Evolutionary conservation across 2,797 vertebrate species (phyloP).

Genomic region (Prunella strophiata): DNA sequence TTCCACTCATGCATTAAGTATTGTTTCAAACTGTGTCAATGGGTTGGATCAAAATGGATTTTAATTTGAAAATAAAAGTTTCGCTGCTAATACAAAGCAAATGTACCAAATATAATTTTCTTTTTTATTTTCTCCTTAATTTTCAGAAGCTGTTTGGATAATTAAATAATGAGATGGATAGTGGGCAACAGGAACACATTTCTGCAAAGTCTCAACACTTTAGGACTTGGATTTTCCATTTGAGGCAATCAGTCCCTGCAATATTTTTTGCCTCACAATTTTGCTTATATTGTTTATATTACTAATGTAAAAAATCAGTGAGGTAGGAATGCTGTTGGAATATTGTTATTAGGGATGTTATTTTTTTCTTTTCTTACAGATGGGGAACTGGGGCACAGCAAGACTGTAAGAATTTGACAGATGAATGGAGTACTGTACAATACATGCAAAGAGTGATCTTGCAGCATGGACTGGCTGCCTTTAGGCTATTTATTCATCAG

Average conservation of each 20-base stretch:
- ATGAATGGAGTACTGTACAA: neutral
- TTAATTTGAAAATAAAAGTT: conserved; percentile 24
- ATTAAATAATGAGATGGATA: neutral
- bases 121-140: neutral
- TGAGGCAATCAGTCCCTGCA: neutral
- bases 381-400: neutral
- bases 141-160: conserved; percentile 11
- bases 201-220: neutral
- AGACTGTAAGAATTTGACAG: neutral
- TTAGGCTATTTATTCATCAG: neutral
- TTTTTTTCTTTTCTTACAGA: neutral
- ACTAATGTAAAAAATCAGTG: neutral
- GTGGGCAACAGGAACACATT: neutral
- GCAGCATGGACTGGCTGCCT: neutral
- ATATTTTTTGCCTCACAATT: neutral
- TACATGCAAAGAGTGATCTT: neutral
- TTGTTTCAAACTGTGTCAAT: neutral
- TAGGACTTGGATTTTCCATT: neutral
- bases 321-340: neutral
- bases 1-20: neutral
- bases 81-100: neutral
- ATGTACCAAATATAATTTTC: neutral
- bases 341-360: neutral
- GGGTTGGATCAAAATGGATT: conserved; percentile 18
- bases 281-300: neutral